Base-by-base conservation (phyloP, 2,888 invertebrate genomes). In the Deroplatys truncata region DNA sequence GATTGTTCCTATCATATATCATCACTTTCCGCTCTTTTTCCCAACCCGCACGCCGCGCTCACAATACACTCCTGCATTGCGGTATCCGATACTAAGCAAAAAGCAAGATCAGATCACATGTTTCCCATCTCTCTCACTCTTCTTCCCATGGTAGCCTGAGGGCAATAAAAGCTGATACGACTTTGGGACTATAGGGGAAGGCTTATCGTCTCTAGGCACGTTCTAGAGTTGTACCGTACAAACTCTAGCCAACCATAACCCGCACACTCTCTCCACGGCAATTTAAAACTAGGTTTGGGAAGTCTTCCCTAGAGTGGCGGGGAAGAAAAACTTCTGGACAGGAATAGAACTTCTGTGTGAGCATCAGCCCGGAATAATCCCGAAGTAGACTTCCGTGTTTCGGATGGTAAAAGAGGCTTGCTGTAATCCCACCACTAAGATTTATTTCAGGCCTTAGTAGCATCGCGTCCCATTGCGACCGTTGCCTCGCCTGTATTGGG, bases 81-180 rank as follows among this genome's bases (percentile, higher is more conserved):
- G 43, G 43, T 43, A 43, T 72, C 56, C 56, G 20, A 72, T 72
- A 72, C 20, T 25, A 72, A 72, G 56, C 56, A 72, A 72, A 72
- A 72, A 20, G 56, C 25, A 72, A 72, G 56, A 72, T 72, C 56
- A 72, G 56, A 72, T 72, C 56, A 25, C 56, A 72, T 72, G 20
- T 72, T 25, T 0, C 43, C 43, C 13, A 1, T 43, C 43, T 43
- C 43, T 13, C 43, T 43, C 13, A 43, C 43, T 43, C 43, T 43
- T 72, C 56, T 72, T 25, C 56, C 9, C 56, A 20, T 72, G 25
- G 56, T 7, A 72, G 56, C 86, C 56, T 9, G 82, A 72, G 86
- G 28, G 82, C 86, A 86, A 86, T 86, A 86, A 86, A 86, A 86
- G 86, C 82, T 72, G 86, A 86, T 86, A 86, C 86, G 86, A 82